A percentile compares a stretch with the other conserved stretches of the same genome.
Conservation (phyloP, 2,888 invertebrate genomes). For the Halocaridina rubra region DNA sequence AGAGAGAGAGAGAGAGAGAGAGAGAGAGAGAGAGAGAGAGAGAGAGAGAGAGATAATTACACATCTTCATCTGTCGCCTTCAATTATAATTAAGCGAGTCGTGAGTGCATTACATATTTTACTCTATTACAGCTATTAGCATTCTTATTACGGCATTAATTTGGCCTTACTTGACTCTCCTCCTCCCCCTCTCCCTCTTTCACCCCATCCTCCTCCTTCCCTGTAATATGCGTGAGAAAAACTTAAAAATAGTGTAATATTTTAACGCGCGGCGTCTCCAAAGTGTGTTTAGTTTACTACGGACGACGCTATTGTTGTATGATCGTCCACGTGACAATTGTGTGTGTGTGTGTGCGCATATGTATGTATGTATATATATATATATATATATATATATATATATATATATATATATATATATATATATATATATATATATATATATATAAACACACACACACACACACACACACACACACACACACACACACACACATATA, state of each 20-base stretch:
- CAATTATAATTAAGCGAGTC: no score
- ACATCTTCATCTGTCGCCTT: no score
- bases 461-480: no score
- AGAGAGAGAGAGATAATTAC: no score
- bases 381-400: background rate
- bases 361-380: background rate
- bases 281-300: no score
- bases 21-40: constrained; percentile 6
- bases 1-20: background rate
- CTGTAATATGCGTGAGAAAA: no score
- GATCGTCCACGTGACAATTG: background rate
- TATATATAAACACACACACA: background rate
- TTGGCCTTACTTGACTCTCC: background rate
- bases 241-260: no score
- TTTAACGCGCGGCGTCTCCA: no score
- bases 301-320: background rate
- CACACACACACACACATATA: no score
- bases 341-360: background rate
- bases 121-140: background rate
- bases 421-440: background rate
- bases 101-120: no score
- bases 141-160: background rate
- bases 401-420: background rate
- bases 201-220: no score
- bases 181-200: no score